These are phyloP conservation scores for Dromaius novaehollandiae DNA, from an alignment of 2,113 vertebrate genomes.

Conservation along the genomic window DNA sequence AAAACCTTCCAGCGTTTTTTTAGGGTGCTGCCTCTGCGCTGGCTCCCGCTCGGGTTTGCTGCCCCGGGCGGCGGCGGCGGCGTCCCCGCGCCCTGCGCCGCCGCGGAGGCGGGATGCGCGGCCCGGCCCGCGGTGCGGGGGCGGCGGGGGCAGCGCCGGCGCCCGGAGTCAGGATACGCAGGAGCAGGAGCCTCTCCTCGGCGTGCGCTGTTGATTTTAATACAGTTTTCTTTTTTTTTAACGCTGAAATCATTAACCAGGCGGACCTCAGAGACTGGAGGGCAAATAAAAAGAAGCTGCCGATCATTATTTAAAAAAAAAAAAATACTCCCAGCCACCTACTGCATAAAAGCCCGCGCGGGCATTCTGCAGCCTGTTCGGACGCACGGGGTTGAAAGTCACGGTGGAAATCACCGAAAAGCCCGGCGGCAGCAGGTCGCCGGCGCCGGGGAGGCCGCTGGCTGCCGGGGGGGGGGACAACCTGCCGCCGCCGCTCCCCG, in stretches of 20 bases:
- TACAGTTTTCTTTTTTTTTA: too few species aligned
- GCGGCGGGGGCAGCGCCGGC: neutral
- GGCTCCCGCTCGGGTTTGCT: neutral
- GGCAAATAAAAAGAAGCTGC: neutral
- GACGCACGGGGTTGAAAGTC: neutral
- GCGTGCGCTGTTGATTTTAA: neutral
- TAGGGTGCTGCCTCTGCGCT: neutral
- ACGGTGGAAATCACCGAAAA: constrained; percentile 23
- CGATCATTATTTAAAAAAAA: neutral
- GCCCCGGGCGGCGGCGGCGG: too few species aligned
- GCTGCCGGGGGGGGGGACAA: neutral
- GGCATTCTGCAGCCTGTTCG: neutral
- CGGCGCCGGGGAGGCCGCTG: neutral
- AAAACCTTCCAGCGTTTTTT: neutral
- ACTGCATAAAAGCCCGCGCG: neutral
- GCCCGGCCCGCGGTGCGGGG: neutral
- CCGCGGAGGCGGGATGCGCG: neutral
- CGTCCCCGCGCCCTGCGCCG: neutral
- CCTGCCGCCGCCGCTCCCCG: neutral
- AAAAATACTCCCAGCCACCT: neutral
- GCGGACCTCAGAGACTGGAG: neutral
- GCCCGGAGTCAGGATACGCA: neutral
- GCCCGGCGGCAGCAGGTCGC: neutral
- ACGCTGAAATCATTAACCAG: too few species aligned
- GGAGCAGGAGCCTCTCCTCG: neutral